Evolutionary conservation across 2,888 invertebrate species (phyloP), one percentile per base, ranked within the genome.

Genomic region (Drosophila neonasuta): DNA sequence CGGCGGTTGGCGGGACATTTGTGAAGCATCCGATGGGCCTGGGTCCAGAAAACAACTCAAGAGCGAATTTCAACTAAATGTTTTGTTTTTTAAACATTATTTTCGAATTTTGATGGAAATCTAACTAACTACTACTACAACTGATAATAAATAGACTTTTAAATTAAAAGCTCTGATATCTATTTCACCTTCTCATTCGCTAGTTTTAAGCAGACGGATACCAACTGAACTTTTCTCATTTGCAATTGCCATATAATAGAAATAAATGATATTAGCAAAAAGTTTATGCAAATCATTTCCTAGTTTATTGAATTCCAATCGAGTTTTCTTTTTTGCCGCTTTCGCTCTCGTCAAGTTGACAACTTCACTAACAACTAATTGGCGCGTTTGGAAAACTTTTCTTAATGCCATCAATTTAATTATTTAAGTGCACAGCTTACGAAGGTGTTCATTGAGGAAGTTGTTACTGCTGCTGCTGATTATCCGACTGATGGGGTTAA

Each of bases 1-100:
- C n/a, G 79, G 44, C 4, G 55, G 65, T 42, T 20, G 68, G 13
- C 49, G 60, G 13, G 80, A 39, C 81, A 82, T 82, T n/a, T 15
- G 34, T 11, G 48, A 39, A n/a, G 44, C n/a, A 10, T 13, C 6
- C n/a, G 13, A 5, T 32, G 56, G 44, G 24, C 44, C 42, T 55
- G 60, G 75, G 52, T 54, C 63, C 70, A 70, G 65, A 70, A 61
- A 51, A 41, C 2, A 1, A 51, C 39, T 6, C 29, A 24, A 39
- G 4, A 34, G 52, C n/a, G 45, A 62, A 3, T 44, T 2, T 20
- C 17, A 46, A 44, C 58, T 55, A 52, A 63, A 41, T 17, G 54
- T 45, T 34, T 56, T 7, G 8, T 3, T 51, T 29, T 13, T 20
- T 44, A 10, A n/a, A 55, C 36, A 36, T 17, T 5, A 45, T 5